Evolutionary conservation across 1,140 invertebrate species (phyloP).

Genomic region (Drosophila nasuta): DNA sequence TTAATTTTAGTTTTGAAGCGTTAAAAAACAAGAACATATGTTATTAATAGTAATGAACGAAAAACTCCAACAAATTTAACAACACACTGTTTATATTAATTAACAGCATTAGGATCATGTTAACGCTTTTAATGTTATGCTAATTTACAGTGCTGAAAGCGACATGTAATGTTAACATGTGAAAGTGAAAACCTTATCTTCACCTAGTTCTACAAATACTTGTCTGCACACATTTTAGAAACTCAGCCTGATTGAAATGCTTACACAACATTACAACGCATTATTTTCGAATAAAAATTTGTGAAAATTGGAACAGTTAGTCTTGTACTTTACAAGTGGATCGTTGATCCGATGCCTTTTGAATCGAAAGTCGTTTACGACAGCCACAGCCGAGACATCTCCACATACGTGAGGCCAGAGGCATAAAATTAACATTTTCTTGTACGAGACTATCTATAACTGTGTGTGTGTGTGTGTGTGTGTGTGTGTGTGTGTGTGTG

Average conservation of each 20-base stretch:
- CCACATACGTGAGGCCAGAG: conserved; percentile 36
- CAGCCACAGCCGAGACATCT: conserved; percentile 13
- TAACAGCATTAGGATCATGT: neutral
- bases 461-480: neutral
- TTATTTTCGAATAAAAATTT: conserved; percentile 13
- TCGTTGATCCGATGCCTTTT: conserved; percentile 15
- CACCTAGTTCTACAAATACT: too few species aligned
- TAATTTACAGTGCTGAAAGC: too few species aligned
- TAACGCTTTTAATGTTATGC: too few species aligned
- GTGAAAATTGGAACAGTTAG: conserved; percentile 8
- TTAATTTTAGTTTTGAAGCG: too few species aligned
- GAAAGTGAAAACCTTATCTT: too few species aligned
- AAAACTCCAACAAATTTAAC: neutral
- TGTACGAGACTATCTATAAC: neutral
- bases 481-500: neutral
- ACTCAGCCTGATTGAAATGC: neutral
- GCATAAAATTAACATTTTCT: conserved; percentile 46
- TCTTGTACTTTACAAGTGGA: conserved; percentile 27
- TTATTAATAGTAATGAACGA: too few species aligned
- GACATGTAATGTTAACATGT: neutral
- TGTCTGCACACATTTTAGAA: too few species aligned
- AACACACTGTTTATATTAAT: neutral
- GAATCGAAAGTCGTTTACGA: conserved; percentile 30
- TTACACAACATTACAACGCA: conserved; percentile 8
- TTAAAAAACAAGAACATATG: too few species aligned